Evolutionary conservation across 2,797 vertebrate genomes (phyloP), one percentile per base, ranked within the genome.

Genomic region (Pyrocephalus nanus): DNA sequence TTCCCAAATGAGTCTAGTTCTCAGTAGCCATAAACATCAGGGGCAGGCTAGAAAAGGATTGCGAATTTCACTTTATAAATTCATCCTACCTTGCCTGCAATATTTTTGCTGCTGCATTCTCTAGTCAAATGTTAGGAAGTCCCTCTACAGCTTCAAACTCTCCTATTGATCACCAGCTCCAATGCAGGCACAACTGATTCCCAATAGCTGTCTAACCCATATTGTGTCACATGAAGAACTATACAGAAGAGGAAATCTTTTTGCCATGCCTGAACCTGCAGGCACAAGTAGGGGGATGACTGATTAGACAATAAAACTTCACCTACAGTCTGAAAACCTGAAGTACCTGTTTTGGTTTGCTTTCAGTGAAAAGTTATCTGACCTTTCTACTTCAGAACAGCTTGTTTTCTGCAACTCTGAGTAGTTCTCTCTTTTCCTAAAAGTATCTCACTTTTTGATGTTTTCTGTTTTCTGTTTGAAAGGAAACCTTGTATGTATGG

Each of bases 401-500:
- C 19, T 73, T 69, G 4, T 69, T 86, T 86, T 43, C 20, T 66
- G 18, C 42, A 73, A 21, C 7, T 62, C 12, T 62, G 17, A 54
- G 9, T 40, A 69, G 21, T 53, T 83, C 8, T 72, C 3, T 62
- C 14, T 85, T 62, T 74, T 77, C 34, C 40, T 57, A 38, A 27
- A 78, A 60, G 20, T 22, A 60, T 3, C 10, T 92, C 27, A 78
- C 34, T 53, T 48, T 80, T 51, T 82, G 50, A 1, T 77, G 21
- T 77, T 88, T 66, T 95, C 18, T 76, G 23, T 70, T 78, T 64
- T 92, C 18, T 65, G 3, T 91, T 95, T 95, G 19, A 66, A 96
- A 99, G 99, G 99, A 99, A 96, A 98, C 98, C 8, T 97, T 99
- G 40, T 99, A 98, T 85, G 98, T 99, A 51, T 99, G 99, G 99